These are phyloP conservation scores for Heterotis niloticus DNA, from an alignment of 2,113 vertebrate species.

Conservation along the genomic window DNA sequence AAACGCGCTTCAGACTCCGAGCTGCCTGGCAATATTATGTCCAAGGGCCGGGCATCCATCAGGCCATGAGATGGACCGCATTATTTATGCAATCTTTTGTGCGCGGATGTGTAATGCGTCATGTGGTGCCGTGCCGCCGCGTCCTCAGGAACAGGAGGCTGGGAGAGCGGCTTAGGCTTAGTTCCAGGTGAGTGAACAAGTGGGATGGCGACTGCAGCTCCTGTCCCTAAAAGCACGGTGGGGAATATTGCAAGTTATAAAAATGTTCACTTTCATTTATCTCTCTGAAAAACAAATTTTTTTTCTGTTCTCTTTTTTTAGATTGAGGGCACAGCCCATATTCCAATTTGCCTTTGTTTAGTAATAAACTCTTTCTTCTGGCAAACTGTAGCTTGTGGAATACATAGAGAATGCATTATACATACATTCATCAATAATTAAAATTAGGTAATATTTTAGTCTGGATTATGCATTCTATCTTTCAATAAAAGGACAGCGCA, in stretches of 20 bases:
- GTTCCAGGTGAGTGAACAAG: conserved; percentile 14
- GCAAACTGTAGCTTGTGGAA: not conserved
- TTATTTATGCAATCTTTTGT: not conserved
- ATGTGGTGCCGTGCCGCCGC: not conserved
- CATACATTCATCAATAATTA: not conserved
- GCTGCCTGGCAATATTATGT: no score
- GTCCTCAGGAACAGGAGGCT: not conserved
- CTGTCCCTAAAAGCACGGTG: not conserved
- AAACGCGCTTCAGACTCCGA: no score
- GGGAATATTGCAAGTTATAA: not conserved
- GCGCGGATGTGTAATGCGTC: not conserved
- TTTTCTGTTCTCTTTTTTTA: not conserved
- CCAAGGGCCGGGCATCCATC: no score
- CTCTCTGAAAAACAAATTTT: not conserved
- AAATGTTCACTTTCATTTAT: not conserved
- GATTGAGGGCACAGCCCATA: not conserved
- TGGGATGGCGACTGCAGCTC: not conserved
- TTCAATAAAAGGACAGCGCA: no score
- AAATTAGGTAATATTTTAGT: not conserved
- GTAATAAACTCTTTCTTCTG: not conserved
- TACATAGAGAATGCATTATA: not conserved
- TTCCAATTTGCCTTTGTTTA: not conserved
- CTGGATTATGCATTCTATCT: not conserved
- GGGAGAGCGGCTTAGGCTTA: not conserved
- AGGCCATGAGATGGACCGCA: no score